Conservation (phyloP, 2,797 vertebrate genomes). For the Mergus octosetaceus region DNA sequence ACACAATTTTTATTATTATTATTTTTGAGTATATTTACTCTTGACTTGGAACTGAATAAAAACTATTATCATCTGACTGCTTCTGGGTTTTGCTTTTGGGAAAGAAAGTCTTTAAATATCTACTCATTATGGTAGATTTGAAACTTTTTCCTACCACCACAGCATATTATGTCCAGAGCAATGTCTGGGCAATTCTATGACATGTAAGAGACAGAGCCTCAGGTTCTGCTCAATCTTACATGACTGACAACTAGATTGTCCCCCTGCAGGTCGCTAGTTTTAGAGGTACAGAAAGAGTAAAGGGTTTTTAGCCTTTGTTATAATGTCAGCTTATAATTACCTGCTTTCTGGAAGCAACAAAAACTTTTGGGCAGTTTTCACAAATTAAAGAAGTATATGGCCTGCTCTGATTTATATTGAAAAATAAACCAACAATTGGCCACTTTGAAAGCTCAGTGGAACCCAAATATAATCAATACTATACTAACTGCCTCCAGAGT, state of each 20-base stretch:
- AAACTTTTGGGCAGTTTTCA: not conserved
- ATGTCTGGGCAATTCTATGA: not conserved
- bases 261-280: not conserved
- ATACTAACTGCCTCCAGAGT: not conserved
- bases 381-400: not conserved
- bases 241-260: not conserved
- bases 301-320: not conserved
- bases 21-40: not conserved
- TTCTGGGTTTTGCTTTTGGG: not conserved
- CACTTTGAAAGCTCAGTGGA: not conserved
- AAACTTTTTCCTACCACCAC: not conserved
- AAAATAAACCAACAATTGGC: not conserved
- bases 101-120: not conserved
- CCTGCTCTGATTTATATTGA: not conserved
- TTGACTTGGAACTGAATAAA: not conserved
- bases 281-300: not conserved
- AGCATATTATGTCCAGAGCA: not conserved
- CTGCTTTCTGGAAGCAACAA: not conserved
- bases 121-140: not conserved
- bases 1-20: not conserved
- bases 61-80: not conserved
- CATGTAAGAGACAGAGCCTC: rapidly evolving
- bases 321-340: not conserved
- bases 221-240: not conserved
- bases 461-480: not conserved